Base-by-base conservation (phyloP, 2,113 vertebrate species). In the Heloderma charlesbogerti region DNA sequence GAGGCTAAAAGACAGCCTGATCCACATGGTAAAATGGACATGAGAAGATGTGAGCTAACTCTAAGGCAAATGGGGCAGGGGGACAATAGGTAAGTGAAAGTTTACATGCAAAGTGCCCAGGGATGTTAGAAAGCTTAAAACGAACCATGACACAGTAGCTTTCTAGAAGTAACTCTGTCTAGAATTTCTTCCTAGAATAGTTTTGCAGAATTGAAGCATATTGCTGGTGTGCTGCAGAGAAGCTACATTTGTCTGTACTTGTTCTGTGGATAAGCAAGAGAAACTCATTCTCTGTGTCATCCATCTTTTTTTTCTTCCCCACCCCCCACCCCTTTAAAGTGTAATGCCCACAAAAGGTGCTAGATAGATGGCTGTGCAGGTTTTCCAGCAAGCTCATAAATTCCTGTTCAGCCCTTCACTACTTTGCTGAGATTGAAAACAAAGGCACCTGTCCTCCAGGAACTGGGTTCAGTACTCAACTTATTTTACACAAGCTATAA, bases 361-460 rank as follows among this genome's bases (percentile, higher is more conserved):
- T 79, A 82, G 25, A 89, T 3, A 0, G 8, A 22, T 25, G 89
- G 34, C 57, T 80, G 7, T 78, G 91, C 75, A 91, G 80, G 86
- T 4, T 0, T 0, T 1, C 25, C 43, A 48, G n/a, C 0, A 77
- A 34, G 75, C 29, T 93, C 16, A 57, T 78, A 89, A 90, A 37
- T 54, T 85, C 87, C 86, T 57, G 31, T 75, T 77, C 86, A n/a
- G 10, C n/a, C 88, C 94, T 91, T 87, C 20, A 54, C 4, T 79
- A 57, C 74, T 6, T 67, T 87, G 3, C 20, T 90, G 43, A 93
- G 90, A 81, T 88, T 66, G 0, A 34, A 43, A 37, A 69, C 6
- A 86, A n/a, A 88, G 72, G 6, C 48, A 29, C 3, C 31, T 80
- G 34, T 37, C 13, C 57, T 72, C 60, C 54, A n/a, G 10, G 5